A percentile compares a stretch with the other conserved stretches of the same genome.
phyloP scores from a whole-genome alignment of 2,797 vertebrate species.

The Epinephelus awoara region DNA sequence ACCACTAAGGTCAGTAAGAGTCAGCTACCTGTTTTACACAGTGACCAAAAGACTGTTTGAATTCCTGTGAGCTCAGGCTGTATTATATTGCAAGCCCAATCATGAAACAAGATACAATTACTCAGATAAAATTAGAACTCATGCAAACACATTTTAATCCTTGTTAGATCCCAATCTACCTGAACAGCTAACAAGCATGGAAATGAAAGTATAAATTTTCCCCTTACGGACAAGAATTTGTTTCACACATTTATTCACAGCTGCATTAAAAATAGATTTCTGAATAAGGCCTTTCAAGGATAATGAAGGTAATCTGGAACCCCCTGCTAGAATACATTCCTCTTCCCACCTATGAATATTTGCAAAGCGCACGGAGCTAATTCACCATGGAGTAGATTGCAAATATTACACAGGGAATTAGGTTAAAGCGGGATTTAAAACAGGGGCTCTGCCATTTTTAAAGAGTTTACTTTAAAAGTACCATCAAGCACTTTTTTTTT shows the following conservation, averaged over 20 bases:
- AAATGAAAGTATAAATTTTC: slow-evolving; percentile 52
- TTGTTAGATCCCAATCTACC: slow-evolving; percentile 57
- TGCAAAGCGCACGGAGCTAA: slow-evolving; percentile 46
- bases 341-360: slow-evolving; percentile 47
- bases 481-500: not conserved
- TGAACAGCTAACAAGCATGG: slow-evolving; percentile 47
- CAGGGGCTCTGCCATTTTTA: not conserved
- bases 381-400: slow-evolving; percentile 40
- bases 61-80: not conserved
- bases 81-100: not conserved
- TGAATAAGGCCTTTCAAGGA: slow-evolving; percentile 58
- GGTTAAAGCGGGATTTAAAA: slow-evolving; percentile 47
- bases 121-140: slow-evolving; percentile 30
- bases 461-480: slow-evolving; percentile 26
- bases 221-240: slow-evolving; percentile 35
- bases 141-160: slow-evolving; percentile 47
- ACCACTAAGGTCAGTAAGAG: too few relatives aligned
- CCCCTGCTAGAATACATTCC: slow-evolving; percentile 35
- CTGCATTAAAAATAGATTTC: slow-evolving; percentile 58
- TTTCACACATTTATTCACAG: slow-evolving; percentile 50
- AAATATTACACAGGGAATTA: slow-evolving; percentile 49
- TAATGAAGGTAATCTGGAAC: slow-evolving; percentile 63
- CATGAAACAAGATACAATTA: slow-evolving; percentile 15
- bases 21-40: not conserved
- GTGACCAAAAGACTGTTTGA: slow-evolving; percentile 4